phyloP scores from a whole-genome alignment of 2,888 invertebrate genomes.

The Luperina nickerlii region DNA sequence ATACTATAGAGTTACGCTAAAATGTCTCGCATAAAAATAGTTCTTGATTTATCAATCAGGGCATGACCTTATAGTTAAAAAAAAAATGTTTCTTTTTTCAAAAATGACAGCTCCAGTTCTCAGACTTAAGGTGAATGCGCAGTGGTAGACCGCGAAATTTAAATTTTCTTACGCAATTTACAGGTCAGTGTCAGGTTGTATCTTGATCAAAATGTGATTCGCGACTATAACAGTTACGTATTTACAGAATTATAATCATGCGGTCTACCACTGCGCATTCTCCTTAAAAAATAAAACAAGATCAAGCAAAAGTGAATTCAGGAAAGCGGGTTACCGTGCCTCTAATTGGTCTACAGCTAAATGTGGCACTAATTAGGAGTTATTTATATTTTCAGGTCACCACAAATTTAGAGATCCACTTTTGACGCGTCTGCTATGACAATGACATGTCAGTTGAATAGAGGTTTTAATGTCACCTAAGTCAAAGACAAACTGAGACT shows the following conservation, averaged over 20 bases:
- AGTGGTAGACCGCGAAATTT: no score
- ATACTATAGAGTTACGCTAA: not conserved
- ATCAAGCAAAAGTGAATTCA: slow-evolving; percentile 33
- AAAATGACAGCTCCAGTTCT: not conserved
- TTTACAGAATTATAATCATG: no score
- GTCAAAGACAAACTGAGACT: not conserved
- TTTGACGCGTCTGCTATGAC: not conserved
- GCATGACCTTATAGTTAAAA: not conserved
- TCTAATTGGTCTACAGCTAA: not conserved
- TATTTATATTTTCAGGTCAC: slow-evolving; percentile 20
- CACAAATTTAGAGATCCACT: slow-evolving; percentile 1
- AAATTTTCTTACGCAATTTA: no score
- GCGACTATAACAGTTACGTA: no score
- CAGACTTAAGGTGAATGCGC: not conserved
- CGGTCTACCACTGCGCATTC: no score
- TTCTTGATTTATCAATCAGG: not conserved
- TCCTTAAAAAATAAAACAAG: slow-evolving; percentile 2
- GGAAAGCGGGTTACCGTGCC: not conserved
- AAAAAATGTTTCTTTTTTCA: not conserved
- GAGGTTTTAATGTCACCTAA: not conserved
- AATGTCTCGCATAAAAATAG: not conserved
- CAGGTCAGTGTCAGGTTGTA: no score
- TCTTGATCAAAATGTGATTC: no score
- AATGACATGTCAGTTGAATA: not conserved
- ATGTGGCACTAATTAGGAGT: slow-evolving; percentile 13